Evolutionary conservation across 2,797 vertebrate species (phyloP).

Genomic region (Liparis tanakae): DNA sequence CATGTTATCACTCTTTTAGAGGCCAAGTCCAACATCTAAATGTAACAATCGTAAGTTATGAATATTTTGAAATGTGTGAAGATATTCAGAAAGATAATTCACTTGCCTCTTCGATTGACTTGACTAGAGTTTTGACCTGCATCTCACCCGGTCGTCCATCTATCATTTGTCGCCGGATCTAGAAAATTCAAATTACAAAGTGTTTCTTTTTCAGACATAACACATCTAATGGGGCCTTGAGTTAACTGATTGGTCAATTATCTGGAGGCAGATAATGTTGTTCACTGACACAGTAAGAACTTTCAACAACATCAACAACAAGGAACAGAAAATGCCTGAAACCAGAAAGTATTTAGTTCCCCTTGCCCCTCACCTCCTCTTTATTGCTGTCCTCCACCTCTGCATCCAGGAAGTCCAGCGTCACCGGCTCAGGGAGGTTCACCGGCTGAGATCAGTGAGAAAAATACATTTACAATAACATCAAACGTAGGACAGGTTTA

Average conservation of each 20-base stretch:
- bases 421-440: constrained; percentile 95
- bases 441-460: constrained; percentile 83
- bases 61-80: background rate
- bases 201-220: background rate
- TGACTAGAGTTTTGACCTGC: constrained; percentile 92
- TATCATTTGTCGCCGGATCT: constrained; percentile 98
- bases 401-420: constrained; percentile 95
- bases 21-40: background rate
- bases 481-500: background rate
- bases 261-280: constrained; percentile 19
- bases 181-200: constrained; percentile 33
- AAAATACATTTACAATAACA: background rate
- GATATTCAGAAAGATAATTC: background rate
- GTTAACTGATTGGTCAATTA: constrained; percentile 3
- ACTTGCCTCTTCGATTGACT: constrained; percentile 93
- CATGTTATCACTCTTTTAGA: background rate
- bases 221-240: background rate
- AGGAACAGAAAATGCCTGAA: constrained; percentile 39
- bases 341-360: constrained; percentile 23
- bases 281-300: constrained; percentile 29
- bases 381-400: constrained; percentile 96
- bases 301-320: constrained; percentile 12
- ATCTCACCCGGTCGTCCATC: constrained; percentile 91
- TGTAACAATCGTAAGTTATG: background rate
- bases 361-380: constrained; percentile 86